Conservation (phyloP, 2,797 vertebrate species). For the Sebastes steindachneri region DNA sequence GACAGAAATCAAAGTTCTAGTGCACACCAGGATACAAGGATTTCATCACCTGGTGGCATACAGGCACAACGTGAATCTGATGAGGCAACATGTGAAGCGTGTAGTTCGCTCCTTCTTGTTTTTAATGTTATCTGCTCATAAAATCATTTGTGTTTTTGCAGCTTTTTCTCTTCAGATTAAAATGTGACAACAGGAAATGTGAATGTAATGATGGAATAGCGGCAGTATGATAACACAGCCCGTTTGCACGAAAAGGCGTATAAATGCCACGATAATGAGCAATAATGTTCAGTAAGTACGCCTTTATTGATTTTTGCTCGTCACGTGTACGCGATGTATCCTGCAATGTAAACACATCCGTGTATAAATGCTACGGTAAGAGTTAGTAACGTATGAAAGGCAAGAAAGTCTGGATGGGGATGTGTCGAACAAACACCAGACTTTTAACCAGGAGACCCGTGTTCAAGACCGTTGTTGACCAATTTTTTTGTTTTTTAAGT, state of each 20-base stretch:
- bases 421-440: too few relatives aligned
- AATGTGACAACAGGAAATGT: neutral
- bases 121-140: neutral
- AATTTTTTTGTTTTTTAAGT: too few relatives aligned
- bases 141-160: neutral
- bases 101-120: neutral
- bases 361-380: too few relatives aligned
- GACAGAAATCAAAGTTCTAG: neutral
- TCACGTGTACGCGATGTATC: neutral
- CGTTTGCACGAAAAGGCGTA: neutral
- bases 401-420: too few relatives aligned
- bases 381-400: too few relatives aligned
- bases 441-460: too few relatives aligned
- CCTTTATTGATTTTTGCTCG: neutral
- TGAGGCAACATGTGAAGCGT: neutral
- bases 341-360: neutral
- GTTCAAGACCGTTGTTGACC: neutral
- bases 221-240: neutral
- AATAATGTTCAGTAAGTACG: neutral
- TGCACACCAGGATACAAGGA: neutral
- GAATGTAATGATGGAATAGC: slow-evolving; percentile 1
- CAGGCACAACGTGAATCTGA: neutral
- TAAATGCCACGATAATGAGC: neutral
- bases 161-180: neutral
- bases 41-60: neutral